A percentile compares a stretch with the other conserved stretches of the same genome.
Conservation (phyloP, 2,113 vertebrate genomes). For the Pao palembangensis region DNA sequence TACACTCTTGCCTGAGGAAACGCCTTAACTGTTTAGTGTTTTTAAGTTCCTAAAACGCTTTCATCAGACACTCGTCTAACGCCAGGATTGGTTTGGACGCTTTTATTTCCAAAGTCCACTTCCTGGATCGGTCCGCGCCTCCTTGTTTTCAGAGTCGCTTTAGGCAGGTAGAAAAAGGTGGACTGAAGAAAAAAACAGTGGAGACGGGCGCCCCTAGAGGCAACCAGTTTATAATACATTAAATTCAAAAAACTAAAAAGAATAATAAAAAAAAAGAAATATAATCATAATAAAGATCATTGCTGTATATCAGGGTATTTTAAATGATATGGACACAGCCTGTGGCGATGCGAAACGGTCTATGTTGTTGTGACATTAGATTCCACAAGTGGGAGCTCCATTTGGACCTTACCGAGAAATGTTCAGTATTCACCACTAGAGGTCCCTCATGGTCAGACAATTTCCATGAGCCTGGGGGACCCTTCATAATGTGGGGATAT, state of each 20-base stretch:
- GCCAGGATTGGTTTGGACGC: neutral
- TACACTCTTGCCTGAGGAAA: too few species aligned
- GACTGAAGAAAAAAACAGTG: conserved; percentile 5
- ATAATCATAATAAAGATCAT: neutral
- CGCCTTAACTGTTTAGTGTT: too few species aligned
- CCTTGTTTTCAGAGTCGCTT: conserved; percentile 2
- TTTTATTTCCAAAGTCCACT: conserved; percentile 29
- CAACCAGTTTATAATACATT: neutral
- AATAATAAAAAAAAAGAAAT: neutral
- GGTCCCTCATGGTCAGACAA: conserved; percentile 58
- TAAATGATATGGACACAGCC: neutral
- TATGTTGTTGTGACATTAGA: neutral
- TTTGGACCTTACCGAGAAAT: neutral
- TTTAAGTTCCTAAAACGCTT: neutral
- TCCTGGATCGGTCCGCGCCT: too few species aligned
- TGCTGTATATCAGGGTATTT: too few species aligned
- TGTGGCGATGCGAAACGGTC: neutral
- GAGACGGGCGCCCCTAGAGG: conserved; percentile 64
- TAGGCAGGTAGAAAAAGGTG: conserved; percentile 32
- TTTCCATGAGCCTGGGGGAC: conserved; percentile 4
- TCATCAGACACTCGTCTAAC: neutral
- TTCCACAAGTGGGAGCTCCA: neutral
- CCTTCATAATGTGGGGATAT: neutral
- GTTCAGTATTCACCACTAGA: conserved; percentile 61
- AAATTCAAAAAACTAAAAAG: neutral